Percentiles rank a stretch among this genome's conserved stretches.
Evolutionary conservation across 2,888 invertebrate species (phyloP).

Genomic region (Gordius sp.): DNA sequence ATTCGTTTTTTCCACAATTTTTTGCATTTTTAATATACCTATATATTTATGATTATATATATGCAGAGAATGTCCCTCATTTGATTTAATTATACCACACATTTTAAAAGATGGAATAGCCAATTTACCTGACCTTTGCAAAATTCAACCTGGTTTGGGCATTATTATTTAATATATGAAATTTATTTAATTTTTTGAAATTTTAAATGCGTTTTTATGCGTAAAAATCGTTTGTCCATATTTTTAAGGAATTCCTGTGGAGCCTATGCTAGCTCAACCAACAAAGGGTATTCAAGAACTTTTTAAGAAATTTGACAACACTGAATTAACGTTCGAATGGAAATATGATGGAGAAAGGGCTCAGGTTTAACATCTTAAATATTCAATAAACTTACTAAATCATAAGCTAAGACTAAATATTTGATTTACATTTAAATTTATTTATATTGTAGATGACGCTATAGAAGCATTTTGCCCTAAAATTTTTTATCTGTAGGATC

Average conservation of each 20-base stretch:
- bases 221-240: not conserved
- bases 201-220: not conserved
- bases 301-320: slow-evolving; percentile 49
- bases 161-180: not conserved
- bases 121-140: slow-evolving; percentile 49
- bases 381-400: too few relatives aligned
- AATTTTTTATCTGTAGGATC: too few relatives aligned
- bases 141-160: slow-evolving; percentile 46
- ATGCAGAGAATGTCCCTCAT: slow-evolving; percentile 71
- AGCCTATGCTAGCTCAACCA: slow-evolving; percentile 95
- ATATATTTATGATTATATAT: slow-evolving; percentile 11
- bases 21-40: not conserved
- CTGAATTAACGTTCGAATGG: slow-evolving; percentile 80
- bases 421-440: too few relatives aligned
- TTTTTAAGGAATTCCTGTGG: slow-evolving; percentile 45
- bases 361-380: too few relatives aligned
- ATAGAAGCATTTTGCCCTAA: too few relatives aligned
- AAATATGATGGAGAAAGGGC: slow-evolving; percentile 98
- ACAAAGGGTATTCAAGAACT: slow-evolving; percentile 57
- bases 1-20: not conserved
- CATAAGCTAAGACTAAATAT: too few relatives aligned
- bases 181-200: not conserved
- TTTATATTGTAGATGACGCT: too few relatives aligned
- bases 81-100: slow-evolving; percentile 51
- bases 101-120: slow-evolving; percentile 48